phyloP scores from a whole-genome alignment of 1,140 invertebrate species.

The Steinernema khuongi region DNA sequence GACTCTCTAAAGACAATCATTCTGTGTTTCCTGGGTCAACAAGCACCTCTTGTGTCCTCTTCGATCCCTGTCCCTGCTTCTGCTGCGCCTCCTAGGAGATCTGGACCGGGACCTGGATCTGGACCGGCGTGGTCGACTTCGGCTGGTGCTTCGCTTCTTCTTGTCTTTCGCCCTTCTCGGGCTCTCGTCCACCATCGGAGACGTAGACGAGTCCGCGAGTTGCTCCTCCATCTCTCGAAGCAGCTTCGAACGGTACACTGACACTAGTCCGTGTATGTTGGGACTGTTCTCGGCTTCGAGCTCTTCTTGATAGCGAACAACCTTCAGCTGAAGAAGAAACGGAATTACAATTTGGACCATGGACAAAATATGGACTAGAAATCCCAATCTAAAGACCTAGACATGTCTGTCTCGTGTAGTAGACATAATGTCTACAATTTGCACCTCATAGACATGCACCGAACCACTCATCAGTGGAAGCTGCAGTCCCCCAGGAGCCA shows the following conservation, averaged over 20 bases:
- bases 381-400: too few relatives aligned
- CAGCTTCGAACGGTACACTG: constrained; percentile 39
- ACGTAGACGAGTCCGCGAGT: background rate
- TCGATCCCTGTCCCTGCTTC: background rate
- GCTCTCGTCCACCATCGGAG: background rate
- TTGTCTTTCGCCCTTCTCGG: background rate
- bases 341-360: too few relatives aligned
- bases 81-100: background rate
- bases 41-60: background rate
- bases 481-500: too few relatives aligned
- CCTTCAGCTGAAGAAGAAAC: constrained; percentile 47
- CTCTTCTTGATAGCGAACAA: constrained; percentile 53
- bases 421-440: too few relatives aligned
- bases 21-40: too few relatives aligned
- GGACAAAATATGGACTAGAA: too few relatives aligned
- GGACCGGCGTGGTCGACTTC: background rate
- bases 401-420: background rate
- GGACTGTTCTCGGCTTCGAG: constrained; percentile 42
- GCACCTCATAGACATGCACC: too few relatives aligned
- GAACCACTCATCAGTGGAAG: too few relatives aligned
- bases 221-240: constrained; percentile 46
- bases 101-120: background rate
- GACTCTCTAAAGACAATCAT: too few relatives aligned
- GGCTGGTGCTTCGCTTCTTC: background rate
- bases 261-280: constrained; percentile 40